phyloP scores from a whole-genome alignment of 2,797 vertebrate species.

The Ctenopoma multispine region DNA sequence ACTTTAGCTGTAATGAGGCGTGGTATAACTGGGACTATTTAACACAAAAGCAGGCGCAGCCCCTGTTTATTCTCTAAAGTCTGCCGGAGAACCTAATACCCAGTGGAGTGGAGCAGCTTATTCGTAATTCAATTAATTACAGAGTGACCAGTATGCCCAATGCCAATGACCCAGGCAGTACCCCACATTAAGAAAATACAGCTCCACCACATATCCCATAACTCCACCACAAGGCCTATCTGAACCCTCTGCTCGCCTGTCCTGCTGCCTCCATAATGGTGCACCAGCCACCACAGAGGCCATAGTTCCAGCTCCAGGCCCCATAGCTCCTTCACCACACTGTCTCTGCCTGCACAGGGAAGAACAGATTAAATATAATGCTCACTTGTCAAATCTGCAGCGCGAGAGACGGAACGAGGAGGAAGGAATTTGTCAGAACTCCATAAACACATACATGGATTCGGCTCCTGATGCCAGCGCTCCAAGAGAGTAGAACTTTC shows the following conservation, averaged over 20 bases:
- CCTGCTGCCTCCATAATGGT: constrained; percentile 69
- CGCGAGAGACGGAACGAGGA: constrained; percentile 59
- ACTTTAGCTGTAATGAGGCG: constrained; percentile 14
- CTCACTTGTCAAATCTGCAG: constrained; percentile 75
- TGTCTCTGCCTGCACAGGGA: constrained; percentile 62
- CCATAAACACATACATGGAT: constrained; percentile 83
- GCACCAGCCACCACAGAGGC: constrained; percentile 69
- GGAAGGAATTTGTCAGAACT: constrained; percentile 85
- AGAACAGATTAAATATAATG: constrained; percentile 82
- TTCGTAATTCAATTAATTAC: constrained; percentile 67
- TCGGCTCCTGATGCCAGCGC: constrained; percentile 70
- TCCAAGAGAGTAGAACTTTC: constrained; percentile 76
- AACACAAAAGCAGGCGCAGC: constrained; percentile 22
- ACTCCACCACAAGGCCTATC: constrained; percentile 63
- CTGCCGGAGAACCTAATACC: constrained; percentile 30
- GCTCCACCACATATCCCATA: constrained; percentile 61
- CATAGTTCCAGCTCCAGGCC: constrained; percentile 60
- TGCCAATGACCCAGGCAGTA: constrained; percentile 56
- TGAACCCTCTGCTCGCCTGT: constrained; percentile 45
- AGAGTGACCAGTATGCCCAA: constrained; percentile 54
- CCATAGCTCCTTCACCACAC: constrained; percentile 66
- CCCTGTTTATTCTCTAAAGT: constrained; percentile 19
- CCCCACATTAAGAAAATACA: constrained; percentile 65
- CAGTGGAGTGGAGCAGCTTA: constrained; percentile 24
- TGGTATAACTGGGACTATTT: constrained; percentile 17